Base-by-base conservation (phyloP, 2,888 invertebrate species). In the Aelia acuminata region DNA sequence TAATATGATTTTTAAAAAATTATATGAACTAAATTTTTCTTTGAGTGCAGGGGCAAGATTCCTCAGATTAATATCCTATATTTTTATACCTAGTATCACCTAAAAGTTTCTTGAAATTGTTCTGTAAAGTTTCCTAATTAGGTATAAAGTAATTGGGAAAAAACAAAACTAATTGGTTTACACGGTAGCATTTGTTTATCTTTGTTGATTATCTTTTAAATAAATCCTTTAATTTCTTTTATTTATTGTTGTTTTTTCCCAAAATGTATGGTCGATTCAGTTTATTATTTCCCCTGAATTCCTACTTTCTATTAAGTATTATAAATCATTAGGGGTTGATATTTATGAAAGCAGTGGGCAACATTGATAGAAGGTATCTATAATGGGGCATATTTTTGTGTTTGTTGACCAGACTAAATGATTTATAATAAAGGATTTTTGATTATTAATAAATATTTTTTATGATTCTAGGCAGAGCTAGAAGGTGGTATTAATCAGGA, bases 401-500 rank as follows among this genome's bases (percentile, higher is more conserved):
- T 57, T 57, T 26, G 26, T 26, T 11, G 26, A n/a, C 13, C 26
- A 57, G 26, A 3, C 26, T 35, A 31, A 31, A 31, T 18, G 31
- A 31, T 63, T 63, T 63, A 18, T 31, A 63, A 18, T 5, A 18
- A 7, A 31, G 15, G 26, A 26, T 0, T 0, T 63, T 63, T 63
- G 31, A 63, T 35, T 63, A 15, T 63, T 63, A 80, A 80, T 80
- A n/a, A 80, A 80, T 43, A 3, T 2, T 39, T 80, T 80, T 80
- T 75, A 31, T 49, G 53, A 50, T 88, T 90, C 53, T 90, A 91
- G 91, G 90, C 90, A 35, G 93, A 94, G 85, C 91, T 95, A 43
- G 94, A 94, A 47, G 84, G 39, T 57, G 92, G 91, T 31, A 93
- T 94, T 8, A 95, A 94, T 90, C 93, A 93, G 86, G 94, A 94